Evolutionary conservation across 2,113 vertebrate species (phyloP).

Genomic region (Ptyas mucosa): DNA sequence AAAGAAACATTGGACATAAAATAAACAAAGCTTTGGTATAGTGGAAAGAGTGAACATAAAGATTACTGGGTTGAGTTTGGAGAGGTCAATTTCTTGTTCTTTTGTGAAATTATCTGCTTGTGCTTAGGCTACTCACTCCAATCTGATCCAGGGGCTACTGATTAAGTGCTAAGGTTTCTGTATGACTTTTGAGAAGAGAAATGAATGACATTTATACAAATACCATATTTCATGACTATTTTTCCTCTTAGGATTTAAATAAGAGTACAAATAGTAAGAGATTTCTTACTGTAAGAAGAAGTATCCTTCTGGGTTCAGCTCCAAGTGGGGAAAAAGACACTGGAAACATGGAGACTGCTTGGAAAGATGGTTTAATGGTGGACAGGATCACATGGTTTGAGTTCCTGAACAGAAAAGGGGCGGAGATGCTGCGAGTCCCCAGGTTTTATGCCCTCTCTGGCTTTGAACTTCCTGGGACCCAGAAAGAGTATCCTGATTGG

Average conservation of each 20-base stretch:
- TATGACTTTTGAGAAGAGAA: background rate
- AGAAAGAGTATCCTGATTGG: too few species aligned
- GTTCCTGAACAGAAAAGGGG: too few species aligned
- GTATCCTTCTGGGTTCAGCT: too few species aligned
- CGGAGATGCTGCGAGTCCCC: too few species aligned
- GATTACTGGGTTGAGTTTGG: background rate
- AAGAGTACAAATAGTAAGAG: slow-evolving; percentile 15
- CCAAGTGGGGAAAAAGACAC: too few species aligned
- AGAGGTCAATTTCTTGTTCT: background rate
- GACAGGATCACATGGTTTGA: too few species aligned
- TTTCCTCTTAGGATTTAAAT: background rate
- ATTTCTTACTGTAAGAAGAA: slow-evolving; percentile 33
- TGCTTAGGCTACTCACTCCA: background rate
- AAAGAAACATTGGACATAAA: background rate
- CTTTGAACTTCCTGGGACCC: too few species aligned
- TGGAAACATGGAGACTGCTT: too few species aligned
- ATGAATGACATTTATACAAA: background rate
- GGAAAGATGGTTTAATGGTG: too few species aligned
- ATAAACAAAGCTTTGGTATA: too few species aligned
- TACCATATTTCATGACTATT: background rate
- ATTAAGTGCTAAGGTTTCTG: background rate
- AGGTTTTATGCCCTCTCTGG: too few species aligned
- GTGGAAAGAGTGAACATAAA: background rate
- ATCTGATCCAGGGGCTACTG: background rate
- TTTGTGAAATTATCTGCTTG: background rate